Conservation (phyloP, 2,797 vertebrate species). For the Halcyon smyrnensis region DNA sequence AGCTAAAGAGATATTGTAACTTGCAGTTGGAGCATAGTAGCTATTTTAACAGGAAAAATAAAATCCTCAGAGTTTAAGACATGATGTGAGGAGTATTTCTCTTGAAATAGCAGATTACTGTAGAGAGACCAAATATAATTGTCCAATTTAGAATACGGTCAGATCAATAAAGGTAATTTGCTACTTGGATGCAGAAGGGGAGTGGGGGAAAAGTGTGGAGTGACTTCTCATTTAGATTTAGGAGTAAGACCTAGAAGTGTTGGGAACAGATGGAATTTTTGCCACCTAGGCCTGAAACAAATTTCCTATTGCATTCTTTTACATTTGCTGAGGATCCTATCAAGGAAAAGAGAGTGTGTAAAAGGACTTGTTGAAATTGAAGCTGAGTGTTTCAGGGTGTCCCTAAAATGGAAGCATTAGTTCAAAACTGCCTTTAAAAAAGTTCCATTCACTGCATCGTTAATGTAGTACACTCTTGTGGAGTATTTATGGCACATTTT, state of each 20-base stretch:
- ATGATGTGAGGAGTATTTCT: constrained; percentile 47
- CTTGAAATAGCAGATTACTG: constrained; percentile 25
- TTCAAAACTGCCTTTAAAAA: background rate
- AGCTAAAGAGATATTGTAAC: constrained; percentile 51
- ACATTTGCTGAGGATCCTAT: background rate
- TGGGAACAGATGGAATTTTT: background rate
- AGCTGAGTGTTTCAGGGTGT: background rate
- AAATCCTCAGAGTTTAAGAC: constrained; percentile 52
- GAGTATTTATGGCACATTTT: background rate
- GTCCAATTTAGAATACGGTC: constrained; percentile 19
- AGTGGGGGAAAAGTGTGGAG: background rate
- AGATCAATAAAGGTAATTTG: constrained; percentile 11
- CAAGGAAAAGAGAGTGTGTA: background rate
- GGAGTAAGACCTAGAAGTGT: background rate
- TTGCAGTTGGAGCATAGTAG: constrained; percentile 20
- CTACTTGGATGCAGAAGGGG: background rate
- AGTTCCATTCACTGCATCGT: background rate
- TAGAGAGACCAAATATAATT: constrained; percentile 36
- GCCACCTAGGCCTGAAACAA: background rate
- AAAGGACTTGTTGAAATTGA: background rate
- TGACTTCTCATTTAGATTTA: background rate
- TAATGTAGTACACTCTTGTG: background rate
- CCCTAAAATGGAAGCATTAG: background rate
- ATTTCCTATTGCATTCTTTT: background rate
- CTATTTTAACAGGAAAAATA: constrained; percentile 55